Percentiles rank a stretch among this genome's conserved stretches.
phyloP scores from a whole-genome alignment of 2,888 invertebrate genomes.

The Cataglyphis cursor region DNA sequence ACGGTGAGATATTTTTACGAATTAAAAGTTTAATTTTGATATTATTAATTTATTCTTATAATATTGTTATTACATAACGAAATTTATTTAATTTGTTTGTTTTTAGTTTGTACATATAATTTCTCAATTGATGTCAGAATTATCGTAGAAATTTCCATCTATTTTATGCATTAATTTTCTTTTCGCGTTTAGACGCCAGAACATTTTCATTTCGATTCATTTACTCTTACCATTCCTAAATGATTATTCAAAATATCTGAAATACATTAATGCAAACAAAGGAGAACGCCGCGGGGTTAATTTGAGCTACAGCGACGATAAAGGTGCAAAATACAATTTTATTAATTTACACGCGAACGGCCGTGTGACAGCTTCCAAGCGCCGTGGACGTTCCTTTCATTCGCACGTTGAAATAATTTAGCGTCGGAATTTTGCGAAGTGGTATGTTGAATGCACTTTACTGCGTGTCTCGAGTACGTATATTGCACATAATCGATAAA shows the following conservation, averaged over 20 bases:
- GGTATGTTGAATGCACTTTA: constrained; percentile 69
- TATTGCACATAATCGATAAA: constrained; percentile 52
- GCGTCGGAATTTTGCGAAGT: constrained; percentile 49
- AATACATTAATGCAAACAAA: constrained; percentile 57
- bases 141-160: background rate
- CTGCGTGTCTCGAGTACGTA: constrained; percentile 48
- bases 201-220: background rate
- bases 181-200: background rate
- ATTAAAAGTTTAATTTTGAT: background rate
- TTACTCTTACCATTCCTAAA: background rate
- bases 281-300: constrained; percentile 61
- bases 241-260: constrained; percentile 25
- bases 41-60: background rate
- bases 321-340: constrained; percentile 69
- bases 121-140: background rate
- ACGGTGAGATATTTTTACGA: background rate
- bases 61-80: background rate
- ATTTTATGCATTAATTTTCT: constrained; percentile 7
- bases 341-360: constrained; percentile 73
- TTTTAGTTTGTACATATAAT: background rate
- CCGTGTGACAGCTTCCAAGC: constrained; percentile 66
- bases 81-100: background rate
- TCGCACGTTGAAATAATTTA: constrained; percentile 75
- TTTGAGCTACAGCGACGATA: constrained; percentile 61
- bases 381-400: constrained; percentile 72